These are phyloP conservation scores for Bostrychus sinensis DNA, from an alignment of 2,113 vertebrate species.

Conservation along the genomic window DNA sequence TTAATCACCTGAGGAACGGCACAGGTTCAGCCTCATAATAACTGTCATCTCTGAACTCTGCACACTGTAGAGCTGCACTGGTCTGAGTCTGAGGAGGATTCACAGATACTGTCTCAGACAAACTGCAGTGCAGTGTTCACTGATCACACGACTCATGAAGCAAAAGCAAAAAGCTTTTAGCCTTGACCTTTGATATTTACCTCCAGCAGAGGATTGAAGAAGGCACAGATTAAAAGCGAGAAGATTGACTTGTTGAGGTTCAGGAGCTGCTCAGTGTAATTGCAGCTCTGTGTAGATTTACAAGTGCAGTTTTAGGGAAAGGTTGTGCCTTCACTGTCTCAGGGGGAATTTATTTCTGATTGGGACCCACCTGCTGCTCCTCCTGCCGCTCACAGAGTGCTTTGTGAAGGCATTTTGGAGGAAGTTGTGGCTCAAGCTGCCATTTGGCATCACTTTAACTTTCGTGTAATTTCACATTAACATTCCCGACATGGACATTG, in stretches of 20 bases:
- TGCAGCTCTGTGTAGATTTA: conserved; percentile 37
- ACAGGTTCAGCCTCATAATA: conserved; percentile 27
- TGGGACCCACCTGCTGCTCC: conserved; percentile 41
- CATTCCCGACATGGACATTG: conserved; percentile 13
- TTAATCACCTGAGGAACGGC: conserved; percentile 9
- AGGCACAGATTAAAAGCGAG: conserved; percentile 42
- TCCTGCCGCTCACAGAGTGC: conserved; percentile 12
- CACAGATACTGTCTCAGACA: conserved; percentile 23
- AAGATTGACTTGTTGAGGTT: conserved; percentile 44
- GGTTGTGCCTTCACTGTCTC: conserved; percentile 30
- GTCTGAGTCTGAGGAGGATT: conserved; percentile 34
- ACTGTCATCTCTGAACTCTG: conserved; percentile 11
- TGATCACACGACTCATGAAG: conserved; percentile 28
- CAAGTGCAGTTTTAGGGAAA: conserved; percentile 42
- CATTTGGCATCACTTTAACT: conserved; percentile 7
- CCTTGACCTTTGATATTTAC: conserved; percentile 63
- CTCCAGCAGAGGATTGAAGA: conserved; percentile 27
- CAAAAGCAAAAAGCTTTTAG: conserved; percentile 60
- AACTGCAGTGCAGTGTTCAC: conserved; percentile 33
- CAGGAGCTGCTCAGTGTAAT: conserved; percentile 30
- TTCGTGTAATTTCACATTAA: conserved; percentile 16
- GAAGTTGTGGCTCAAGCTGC: conserved; percentile 11
- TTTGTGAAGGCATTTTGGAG: conserved; percentile 12
- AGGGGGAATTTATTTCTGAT: conserved; percentile 33
- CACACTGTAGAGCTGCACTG: neutral